phyloP scores from a whole-genome alignment of 2,888 invertebrate species.

The Eudemis profundana region DNA sequence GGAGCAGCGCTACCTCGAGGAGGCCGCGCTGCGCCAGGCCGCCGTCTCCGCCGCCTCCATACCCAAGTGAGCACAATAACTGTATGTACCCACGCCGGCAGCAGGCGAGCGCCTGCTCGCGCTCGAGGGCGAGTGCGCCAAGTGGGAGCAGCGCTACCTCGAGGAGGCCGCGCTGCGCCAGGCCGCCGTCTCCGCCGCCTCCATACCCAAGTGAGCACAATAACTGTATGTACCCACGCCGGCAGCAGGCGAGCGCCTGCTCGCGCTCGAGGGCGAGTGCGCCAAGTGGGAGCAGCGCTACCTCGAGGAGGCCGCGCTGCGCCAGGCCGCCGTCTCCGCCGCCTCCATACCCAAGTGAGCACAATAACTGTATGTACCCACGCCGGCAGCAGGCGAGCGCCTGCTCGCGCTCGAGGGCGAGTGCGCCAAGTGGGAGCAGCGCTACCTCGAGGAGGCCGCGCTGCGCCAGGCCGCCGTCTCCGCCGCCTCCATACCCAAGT shows the following conservation, averaged over 20 bases:
- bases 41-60: constrained; percentile 90
- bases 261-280: constrained; percentile 72
- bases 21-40: constrained; percentile 89
- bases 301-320: constrained; percentile 78
- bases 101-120: no score
- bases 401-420: constrained; percentile 73
- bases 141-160: no score
- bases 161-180: constrained; percentile 79
- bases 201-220: constrained; percentile 85
- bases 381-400: no score
- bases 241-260: not conserved
- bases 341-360: constrained; percentile 85
- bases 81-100: no score
- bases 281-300: not conserved
- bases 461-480: constrained; percentile 56
- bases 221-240: constrained; percentile 8
- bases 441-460: constrained; percentile 71
- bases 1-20: constrained; percentile 91
- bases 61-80: constrained; percentile 81
- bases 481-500: constrained; percentile 83
- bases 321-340: constrained; percentile 35
- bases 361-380: constrained; percentile 42
- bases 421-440: no score
- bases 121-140: constrained; percentile 73
- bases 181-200: no score